Conservation (phyloP, 35 echinoderm and acorn worm genomes). For the Lytechinus pictus region DNA sequence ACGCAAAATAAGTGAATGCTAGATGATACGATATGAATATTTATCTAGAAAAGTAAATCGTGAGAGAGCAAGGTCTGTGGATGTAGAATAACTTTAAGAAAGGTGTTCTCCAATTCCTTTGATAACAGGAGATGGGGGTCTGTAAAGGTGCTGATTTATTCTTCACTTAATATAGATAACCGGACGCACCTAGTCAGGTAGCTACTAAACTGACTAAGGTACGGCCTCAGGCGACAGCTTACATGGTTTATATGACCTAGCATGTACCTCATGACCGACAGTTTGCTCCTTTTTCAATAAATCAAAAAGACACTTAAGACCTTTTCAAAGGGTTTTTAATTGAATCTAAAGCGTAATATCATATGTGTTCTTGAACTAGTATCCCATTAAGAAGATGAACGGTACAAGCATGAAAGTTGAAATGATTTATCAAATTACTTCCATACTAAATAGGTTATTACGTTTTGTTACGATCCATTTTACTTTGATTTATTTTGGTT, state of each 20-base stretch:
- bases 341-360: background rate
- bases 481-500: background rate
- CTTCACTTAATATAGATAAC: constrained; percentile 32
- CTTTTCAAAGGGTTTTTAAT: background rate
- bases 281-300: background rate
- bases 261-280: background rate
- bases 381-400: background rate
- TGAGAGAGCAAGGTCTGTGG: background rate
- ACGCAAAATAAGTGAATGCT: too few relatives aligned
- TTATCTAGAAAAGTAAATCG: background rate
- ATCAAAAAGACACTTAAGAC: background rate
- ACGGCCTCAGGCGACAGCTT: constrained; percentile 9
- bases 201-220: constrained; percentile 18
- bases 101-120: constrained; percentile 4
- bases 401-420: background rate
- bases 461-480: background rate
- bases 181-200: constrained; percentile 15
- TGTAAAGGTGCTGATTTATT: constrained; percentile 8
- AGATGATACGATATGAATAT: too few relatives aligned
- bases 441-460: background rate
- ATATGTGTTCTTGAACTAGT: background rate
- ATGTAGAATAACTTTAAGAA: background rate
- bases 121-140: constrained; percentile 1
- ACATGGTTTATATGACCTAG: too few relatives aligned
- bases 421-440: background rate